Percentiles rank a stretch among this genome's conserved stretches.
Conservation (phyloP, 2,113 vertebrate genomes). For the Theristicus caerulescens region DNA sequence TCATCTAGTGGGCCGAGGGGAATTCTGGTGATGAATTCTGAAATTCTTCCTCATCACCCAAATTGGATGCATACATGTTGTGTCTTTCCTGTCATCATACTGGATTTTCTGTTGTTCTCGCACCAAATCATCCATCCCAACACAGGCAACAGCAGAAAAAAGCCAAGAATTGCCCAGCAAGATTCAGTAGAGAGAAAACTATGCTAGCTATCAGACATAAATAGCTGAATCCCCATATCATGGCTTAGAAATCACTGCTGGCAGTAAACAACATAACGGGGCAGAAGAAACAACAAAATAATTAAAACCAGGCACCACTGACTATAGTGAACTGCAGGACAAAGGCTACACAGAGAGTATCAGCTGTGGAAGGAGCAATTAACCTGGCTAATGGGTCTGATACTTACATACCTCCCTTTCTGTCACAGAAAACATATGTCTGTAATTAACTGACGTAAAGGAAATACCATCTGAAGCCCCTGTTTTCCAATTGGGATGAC, state of each 20-base stretch:
- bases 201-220: neutral
- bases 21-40: neutral
- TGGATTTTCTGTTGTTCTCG: neutral
- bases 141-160: neutral
- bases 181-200: neutral
- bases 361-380: constrained; percentile 33
- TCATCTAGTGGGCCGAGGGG: neutral
- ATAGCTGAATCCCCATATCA: neutral
- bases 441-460: constrained; percentile 59
- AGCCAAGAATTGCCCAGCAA: neutral
- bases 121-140: neutral
- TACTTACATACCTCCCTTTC: constrained; percentile 9
- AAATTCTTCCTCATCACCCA: neutral
- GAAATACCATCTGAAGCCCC: constrained; percentile 68
- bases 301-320: constrained; percentile 12
- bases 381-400: constrained; percentile 22
- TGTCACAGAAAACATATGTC: constrained; percentile 59
- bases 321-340: neutral
- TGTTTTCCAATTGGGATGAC: constrained; percentile 66
- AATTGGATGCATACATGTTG: neutral
- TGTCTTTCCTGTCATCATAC: neutral
- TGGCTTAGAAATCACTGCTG: neutral
- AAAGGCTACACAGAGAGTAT: neutral
- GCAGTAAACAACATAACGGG: neutral
- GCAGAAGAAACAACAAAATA: constrained; percentile 27